These are phyloP conservation scores for Hanleya hanleyi DNA, from an alignment of 2,888 invertebrate species.

Conservation along the genomic window DNA sequence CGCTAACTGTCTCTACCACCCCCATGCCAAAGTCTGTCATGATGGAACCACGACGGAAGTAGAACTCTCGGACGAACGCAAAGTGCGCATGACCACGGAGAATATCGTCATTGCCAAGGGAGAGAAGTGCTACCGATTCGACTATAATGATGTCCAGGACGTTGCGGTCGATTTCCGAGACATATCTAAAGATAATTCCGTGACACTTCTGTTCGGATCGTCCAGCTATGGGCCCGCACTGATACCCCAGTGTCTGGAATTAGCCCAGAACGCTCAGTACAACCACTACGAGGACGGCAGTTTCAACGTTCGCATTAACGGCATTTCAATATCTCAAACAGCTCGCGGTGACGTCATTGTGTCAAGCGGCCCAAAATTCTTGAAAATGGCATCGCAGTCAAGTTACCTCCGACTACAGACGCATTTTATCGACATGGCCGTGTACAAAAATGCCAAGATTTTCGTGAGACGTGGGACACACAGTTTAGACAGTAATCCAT, in stretches of 20 bases:
- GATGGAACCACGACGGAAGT: constrained; percentile 70
- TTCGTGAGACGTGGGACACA: constrained; percentile 60
- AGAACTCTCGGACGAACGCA: constrained; percentile 60
- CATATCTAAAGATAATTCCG: constrained; percentile 68
- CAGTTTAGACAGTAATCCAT: constrained; percentile 1
- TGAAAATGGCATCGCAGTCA: constrained; percentile 67
- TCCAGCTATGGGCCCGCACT: constrained; percentile 68
- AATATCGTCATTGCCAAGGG: constrained; percentile 60
- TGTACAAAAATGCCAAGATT: constrained; percentile 67
- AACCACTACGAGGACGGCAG: constrained; percentile 62
- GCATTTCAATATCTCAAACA: constrained; percentile 69
- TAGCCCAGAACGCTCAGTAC: constrained; percentile 69
- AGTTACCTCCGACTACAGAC: constrained; percentile 68
- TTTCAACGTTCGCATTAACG: constrained; percentile 70
- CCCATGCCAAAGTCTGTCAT: constrained; percentile 71
- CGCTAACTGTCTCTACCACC: constrained; percentile 70
- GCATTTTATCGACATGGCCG: constrained; percentile 71
- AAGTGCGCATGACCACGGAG: constrained; percentile 59
- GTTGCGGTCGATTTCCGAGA: constrained; percentile 60
- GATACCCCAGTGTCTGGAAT: constrained; percentile 62
- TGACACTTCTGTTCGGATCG: constrained; percentile 67
- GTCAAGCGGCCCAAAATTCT: constrained; percentile 69
- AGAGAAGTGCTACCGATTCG: constrained; percentile 59
- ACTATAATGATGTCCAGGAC: constrained; percentile 46
- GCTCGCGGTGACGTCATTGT: constrained; percentile 71